A percentile compares a stretch with the other conserved stretches of the same genome.
Evolutionary conservation across 2,797 vertebrate genomes (phyloP).

Genomic region (Labeo calbasu): DNA sequence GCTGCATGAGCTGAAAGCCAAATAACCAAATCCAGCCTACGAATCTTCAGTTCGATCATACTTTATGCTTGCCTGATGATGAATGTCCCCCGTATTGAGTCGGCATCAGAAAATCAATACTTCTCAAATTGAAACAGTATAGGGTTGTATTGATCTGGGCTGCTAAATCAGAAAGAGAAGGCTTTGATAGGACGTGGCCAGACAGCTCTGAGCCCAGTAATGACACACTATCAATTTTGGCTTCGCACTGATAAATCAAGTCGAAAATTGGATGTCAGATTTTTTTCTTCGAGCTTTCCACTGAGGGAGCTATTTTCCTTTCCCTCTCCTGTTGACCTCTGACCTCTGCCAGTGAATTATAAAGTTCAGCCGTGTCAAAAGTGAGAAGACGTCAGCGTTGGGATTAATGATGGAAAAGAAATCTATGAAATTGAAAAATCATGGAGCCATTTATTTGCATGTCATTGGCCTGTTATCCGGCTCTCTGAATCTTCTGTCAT

Average conservation of each 20-base stretch:
- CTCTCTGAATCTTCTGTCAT: constrained; percentile 7
- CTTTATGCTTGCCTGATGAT: constrained; percentile 88
- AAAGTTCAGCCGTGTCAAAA: constrained; percentile 86
- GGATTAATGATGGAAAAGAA: constrained; percentile 68
- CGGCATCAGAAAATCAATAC: constrained; percentile 95
- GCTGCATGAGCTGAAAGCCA: constrained; percentile 64
- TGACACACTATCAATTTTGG: constrained; percentile 99
- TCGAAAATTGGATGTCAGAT: constrained; percentile 99
- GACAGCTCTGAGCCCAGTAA: constrained; percentile 90
- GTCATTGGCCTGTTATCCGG: constrained; percentile 4
- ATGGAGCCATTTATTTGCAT: constrained; percentile 48
- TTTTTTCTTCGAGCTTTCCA: constrained; percentile 78
- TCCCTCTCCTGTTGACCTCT: constrained; percentile 86
- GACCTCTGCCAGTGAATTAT: constrained; percentile 92
- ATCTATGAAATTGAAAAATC: constrained; percentile 59
- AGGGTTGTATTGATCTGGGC: constrained; percentile 95
- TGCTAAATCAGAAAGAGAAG: constrained; percentile 94
- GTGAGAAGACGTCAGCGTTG: constrained; percentile 84
- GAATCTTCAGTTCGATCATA: constrained; percentile 71
- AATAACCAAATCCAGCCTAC: constrained; percentile 68
- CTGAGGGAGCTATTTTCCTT: constrained; percentile 86
- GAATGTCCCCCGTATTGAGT: constrained; percentile 89
- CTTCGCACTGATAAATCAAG: constrained; percentile 99
- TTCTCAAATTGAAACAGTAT: constrained; percentile 99
- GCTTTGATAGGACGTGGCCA: constrained; percentile 92